phyloP scores from a whole-genome alignment of 2,888 invertebrate genomes.

The Tipula unca region DNA sequence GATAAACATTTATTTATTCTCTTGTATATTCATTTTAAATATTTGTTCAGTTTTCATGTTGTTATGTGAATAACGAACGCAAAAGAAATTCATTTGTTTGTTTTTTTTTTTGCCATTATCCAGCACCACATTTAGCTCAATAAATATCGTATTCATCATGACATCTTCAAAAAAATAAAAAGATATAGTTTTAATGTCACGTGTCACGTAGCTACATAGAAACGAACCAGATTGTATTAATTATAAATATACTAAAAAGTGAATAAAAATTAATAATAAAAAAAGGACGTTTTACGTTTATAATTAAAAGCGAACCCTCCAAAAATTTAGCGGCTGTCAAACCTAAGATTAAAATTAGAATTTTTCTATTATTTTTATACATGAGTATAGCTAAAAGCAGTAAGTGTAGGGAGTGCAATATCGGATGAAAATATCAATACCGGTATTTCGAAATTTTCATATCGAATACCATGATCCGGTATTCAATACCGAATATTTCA shows the following conservation, averaged over 20 bases:
- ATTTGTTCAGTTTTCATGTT: neutral
- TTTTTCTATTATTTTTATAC: too few species aligned
- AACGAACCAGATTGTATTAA: neutral
- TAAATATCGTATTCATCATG: neutral
- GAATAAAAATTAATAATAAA: neutral
- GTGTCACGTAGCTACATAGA: neutral
- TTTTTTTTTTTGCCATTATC: neutral
- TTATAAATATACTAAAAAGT: neutral
- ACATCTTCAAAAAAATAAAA: neutral
- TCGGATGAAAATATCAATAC: too few species aligned
- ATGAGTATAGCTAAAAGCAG: too few species aligned
- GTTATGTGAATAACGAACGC: neutral
- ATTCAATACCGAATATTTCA: too few species aligned
- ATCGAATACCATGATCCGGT: too few species aligned
- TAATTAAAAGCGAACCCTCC: neutral
- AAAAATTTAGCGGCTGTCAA: too few species aligned
- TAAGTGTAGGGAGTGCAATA: too few species aligned
- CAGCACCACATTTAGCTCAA: neutral
- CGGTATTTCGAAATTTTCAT: too few species aligned
- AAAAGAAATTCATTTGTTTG: neutral
- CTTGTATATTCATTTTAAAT: neutral
- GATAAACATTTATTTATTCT: neutral
- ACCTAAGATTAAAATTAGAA: too few species aligned
- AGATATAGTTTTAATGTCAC: neutral
- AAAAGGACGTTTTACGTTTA: neutral